Percentiles rank a stretch among this genome's conserved stretches.
These are phyloP conservation scores for Scelioninae gen. 1 DNA, from an alignment of 2,888 invertebrate genomes.

Conservation along the genomic window DNA sequence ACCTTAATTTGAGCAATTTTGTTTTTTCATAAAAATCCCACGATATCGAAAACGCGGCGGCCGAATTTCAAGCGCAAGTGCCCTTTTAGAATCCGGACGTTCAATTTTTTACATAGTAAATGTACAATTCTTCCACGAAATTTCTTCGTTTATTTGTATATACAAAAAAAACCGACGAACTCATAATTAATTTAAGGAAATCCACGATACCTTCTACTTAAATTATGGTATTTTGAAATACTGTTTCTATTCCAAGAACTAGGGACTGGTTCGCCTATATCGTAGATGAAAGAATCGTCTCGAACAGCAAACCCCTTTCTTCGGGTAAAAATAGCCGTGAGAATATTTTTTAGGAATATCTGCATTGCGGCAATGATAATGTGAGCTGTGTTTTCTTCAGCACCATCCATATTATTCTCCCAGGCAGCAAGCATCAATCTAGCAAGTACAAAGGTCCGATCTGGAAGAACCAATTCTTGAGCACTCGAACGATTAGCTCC, in stretches of 20 bases:
- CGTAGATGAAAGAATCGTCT: constrained; percentile 90
- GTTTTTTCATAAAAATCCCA: too few relatives aligned
- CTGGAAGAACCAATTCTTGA: constrained; percentile 93
- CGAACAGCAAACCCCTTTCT: constrained; percentile 92
- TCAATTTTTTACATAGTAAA: too few relatives aligned
- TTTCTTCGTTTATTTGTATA: too few relatives aligned
- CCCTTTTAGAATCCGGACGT: too few relatives aligned
- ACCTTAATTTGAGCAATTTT: too few relatives aligned
- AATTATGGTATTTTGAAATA: too few relatives aligned
- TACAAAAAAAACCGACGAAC: too few relatives aligned
- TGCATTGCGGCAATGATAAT: constrained; percentile 92
- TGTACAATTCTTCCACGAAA: too few relatives aligned
- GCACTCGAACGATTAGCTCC: constrained; percentile 87
- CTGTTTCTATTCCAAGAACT: constrained; percentile 93
- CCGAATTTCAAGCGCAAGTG: too few relatives aligned
- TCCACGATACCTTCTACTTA: too few relatives aligned
- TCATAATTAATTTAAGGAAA: too few relatives aligned
- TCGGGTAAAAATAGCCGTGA: constrained; percentile 91
- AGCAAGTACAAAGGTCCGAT: constrained; percentile 92
- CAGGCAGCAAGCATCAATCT: constrained; percentile 94
- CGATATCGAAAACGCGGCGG: too few relatives aligned
- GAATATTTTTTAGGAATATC: constrained; percentile 92
- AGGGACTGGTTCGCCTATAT: constrained; percentile 91
- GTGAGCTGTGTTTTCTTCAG: constrained; percentile 92
- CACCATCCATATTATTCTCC: constrained; percentile 94